Evolutionary conservation across 2,797 vertebrate genomes (phyloP).

Genomic region (Gallinago solitaria): DNA sequence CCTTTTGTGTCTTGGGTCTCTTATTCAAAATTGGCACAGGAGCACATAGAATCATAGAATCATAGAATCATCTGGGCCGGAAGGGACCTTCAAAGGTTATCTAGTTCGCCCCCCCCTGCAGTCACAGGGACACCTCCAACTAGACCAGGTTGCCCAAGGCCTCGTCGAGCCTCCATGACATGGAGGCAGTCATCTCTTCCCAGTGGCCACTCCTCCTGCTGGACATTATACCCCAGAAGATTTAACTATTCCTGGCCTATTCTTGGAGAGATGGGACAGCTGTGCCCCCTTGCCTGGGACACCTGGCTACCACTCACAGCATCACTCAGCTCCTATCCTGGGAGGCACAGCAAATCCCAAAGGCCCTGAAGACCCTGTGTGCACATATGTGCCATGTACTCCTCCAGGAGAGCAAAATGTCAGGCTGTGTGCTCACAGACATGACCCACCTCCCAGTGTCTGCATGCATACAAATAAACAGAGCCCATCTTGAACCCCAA

Average conservation of each 20-base stretch:
- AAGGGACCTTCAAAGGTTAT: no score
- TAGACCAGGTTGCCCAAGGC: no score
- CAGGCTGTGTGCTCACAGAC: background rate
- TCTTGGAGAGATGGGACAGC: background rate
- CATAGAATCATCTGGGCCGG: no score
- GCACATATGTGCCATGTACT: rapidly evolving
- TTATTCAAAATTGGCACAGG: background rate
- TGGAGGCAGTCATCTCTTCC: background rate
- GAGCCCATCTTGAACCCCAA: background rate
- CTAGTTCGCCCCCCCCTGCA: no score
- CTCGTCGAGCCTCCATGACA: no score
- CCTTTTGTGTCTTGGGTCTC: background rate
- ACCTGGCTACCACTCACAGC: background rate
- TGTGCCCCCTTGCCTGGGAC: rapidly evolving
- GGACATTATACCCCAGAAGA: background rate
- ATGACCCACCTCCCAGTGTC: background rate
- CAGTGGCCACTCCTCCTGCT: background rate
- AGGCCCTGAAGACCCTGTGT: background rate
- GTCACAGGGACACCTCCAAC: no score
- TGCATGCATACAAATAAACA: background rate
- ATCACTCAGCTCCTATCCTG: background rate
- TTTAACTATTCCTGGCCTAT: background rate
- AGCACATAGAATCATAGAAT: background rate
- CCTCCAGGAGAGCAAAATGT: background rate
- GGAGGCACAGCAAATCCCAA: background rate